These are phyloP conservation scores for Drosophila kambysellisi DNA, from an alignment of 2,888 invertebrate species.

Conservation along the genomic window DNA sequence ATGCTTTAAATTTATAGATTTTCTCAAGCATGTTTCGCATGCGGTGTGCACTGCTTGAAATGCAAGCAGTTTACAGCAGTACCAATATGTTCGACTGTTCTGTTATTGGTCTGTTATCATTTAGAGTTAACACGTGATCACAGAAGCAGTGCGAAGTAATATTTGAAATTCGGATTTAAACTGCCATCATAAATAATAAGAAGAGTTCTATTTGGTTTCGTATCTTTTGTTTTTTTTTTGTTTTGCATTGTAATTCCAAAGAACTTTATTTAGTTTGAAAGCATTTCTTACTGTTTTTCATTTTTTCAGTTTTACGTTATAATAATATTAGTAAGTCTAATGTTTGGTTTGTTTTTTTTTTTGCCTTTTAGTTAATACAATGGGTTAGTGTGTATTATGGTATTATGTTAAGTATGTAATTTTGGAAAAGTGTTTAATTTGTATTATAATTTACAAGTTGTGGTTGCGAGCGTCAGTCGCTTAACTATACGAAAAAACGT, in stretches of 20 bases:
- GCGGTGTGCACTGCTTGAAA: not conserved
- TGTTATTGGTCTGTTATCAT: not conserved
- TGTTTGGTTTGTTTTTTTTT: conserved; percentile 48
- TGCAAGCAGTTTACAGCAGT: not conserved
- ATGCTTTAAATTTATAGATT: not conserved
- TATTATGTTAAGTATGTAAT: conserved; percentile 54
- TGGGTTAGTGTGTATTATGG: conserved; percentile 51
- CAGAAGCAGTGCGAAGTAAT: conserved; percentile 6
- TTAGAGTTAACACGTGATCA: not conserved
- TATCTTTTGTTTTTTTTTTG: conserved; percentile 49
- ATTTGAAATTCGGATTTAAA: not conserved
- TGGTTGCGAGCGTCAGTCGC: conserved; percentile 17
- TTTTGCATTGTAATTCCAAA: conserved; percentile 82
- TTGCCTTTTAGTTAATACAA: conserved; percentile 67
- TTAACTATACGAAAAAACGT: conserved; percentile 36
- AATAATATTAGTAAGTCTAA: conserved; percentile 77
- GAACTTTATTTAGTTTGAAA: conserved; percentile 84
- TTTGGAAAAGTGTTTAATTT: conserved; percentile 49
- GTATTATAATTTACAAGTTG: conserved; percentile 51
- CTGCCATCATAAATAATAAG: not conserved
- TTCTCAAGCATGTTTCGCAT: not conserved
- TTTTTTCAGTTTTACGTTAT: conserved; percentile 65
- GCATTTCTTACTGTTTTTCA: conserved; percentile 71
- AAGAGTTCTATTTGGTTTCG: conserved; percentile 44
- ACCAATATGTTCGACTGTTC: too few species aligned